Base-by-base conservation (phyloP, 1,140 invertebrate species). In the Pygmarrhopalites habei region DNA sequence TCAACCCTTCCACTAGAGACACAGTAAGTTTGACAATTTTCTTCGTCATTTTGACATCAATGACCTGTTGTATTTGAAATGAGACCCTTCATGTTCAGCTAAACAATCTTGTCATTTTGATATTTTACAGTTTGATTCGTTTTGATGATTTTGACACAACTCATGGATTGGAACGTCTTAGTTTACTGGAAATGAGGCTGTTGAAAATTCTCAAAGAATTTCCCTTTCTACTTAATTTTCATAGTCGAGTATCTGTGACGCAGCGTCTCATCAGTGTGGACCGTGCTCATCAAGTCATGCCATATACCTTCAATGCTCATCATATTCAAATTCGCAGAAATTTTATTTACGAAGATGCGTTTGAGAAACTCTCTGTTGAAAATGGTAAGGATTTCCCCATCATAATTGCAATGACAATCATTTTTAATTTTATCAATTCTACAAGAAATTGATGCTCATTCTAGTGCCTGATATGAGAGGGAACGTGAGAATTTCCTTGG, bases 291-390 rank as follows among this genome's bases (percentile, higher is more conserved):
- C 80, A 74, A 84, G 85, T 14, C 83, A 87, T 59, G 72, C 84
- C 28, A 79, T 82, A 1, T 83, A 87, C 60, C 89, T 90, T 72
- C 79, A 88, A 66, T 83, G 85, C 63, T 87, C 82, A 25, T 90
- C 82, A 85, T 68, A 82, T 96, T 1, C 84, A 85, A 19, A 88
- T 97, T 2, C 79, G 95, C 52, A 80, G 95, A 58, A 90, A 89
- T 71, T 93, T 95, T 78, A 79, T 98, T 0, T 98, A 98, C 75
- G 95, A 98, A 78, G 95, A 98, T 79, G 92, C 95, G 0, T 97
- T 93, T 76, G 92, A 95, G 29, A 95, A 95, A 76, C 77, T 98
- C 0, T 91, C 91, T 4, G 82, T 82, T 1, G 88, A 92, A 71
- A 97, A 95, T 80, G 88, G 88, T 88, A 76, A 74, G 23, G 10